phyloP scores from a whole-genome alignment of 92 coral and sea anemone species.

The Zoanthus sansibaricus region DNA sequence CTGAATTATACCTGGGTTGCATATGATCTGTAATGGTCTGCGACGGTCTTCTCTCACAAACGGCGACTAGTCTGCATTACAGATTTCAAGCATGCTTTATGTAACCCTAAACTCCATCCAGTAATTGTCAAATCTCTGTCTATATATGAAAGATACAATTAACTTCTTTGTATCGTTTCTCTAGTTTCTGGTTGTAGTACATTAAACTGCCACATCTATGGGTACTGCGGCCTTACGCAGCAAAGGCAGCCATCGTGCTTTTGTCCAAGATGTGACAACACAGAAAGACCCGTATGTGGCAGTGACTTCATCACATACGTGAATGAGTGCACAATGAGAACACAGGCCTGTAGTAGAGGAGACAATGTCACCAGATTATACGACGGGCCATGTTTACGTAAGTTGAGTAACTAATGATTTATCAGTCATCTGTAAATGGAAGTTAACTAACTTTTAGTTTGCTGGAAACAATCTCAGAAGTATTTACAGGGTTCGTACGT shows the following conservation, averaged over 20 bases:
- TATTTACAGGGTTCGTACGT: no score
- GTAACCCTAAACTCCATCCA: no score
- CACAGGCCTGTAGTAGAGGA: slow-evolving; percentile 83
- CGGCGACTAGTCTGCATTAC: no score
- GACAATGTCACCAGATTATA: slow-evolving; percentile 80
- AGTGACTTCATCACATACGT: slow-evolving; percentile 90
- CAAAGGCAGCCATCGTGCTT: slow-evolving; percentile 77
- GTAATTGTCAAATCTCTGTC: no score
- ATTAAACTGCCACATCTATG: slow-evolving; percentile 73
- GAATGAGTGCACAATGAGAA: slow-evolving; percentile 82
- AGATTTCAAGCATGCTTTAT: neutral
- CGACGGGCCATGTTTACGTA: slow-evolving; percentile 94
- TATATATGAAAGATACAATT: neutral
- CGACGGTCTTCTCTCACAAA: no score
- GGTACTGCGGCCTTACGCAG: slow-evolving; percentile 79
- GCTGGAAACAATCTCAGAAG: no score
- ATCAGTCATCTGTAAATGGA: no score
- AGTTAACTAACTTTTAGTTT: no score
- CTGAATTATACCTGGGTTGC: no score
- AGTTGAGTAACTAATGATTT: slow-evolving; percentile 39
- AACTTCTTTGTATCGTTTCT: neutral
- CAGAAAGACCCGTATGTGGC: slow-evolving; percentile 89
- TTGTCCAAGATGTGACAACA: slow-evolving; percentile 88
- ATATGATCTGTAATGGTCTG: no score
- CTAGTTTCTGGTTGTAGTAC: slow-evolving; percentile 77